Evolutionary conservation across 2,113 vertebrate species (phyloP), one percentile per base, ranked within the genome.

Genomic region (Oreocharis arfaki): DNA sequence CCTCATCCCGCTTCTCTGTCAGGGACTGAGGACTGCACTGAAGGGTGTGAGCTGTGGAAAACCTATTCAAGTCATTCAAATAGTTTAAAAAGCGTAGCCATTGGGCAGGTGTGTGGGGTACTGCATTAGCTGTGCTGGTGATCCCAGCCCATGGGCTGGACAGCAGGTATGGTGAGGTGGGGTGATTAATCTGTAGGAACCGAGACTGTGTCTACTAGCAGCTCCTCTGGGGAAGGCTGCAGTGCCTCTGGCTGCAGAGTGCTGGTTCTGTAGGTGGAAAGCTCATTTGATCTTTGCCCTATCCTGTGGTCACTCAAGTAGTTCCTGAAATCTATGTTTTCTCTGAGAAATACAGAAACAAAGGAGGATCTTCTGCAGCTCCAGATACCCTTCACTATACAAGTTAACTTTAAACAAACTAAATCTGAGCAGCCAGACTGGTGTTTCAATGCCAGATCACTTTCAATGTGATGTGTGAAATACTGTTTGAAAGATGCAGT

Each of bases 1-100:
- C 33, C 18, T 39, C 1, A 3, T 14, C 30, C 21, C 4, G 0
- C 18, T 42, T n/a, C 46, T 68, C 32, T 1, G 0, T 20, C 1
- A 0, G 28, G 26, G 22, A 24, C 17, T 12, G 39, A 24, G 26
- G 26, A 7, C 44, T 49, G 26, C 1, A 0, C 22, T 37, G 8
- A 6, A 6, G 12, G 20, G 20, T 4, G 3, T 7, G 5, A 68
- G 44, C 24, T 50, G 15, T 44, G 53, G 64, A 60, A 92, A 90
- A 57, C 17, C 6, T 5, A 5, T 61, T 92, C 7, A 33, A 37
- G 8, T 35, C 7, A 42, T 46, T 18, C 0, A 1, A 64, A 30
- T 46, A 33, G 13, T 73, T 90, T 24, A 32, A 42, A 50, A 59
- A 39, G 9, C 3, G 7, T n/a, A 56, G 10, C 35, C 7, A 5